Evolutionary conservation across 2,113 vertebrate genomes (phyloP), one percentile per base, ranked within the genome.

Genomic region (Psophia crepitans): DNA sequence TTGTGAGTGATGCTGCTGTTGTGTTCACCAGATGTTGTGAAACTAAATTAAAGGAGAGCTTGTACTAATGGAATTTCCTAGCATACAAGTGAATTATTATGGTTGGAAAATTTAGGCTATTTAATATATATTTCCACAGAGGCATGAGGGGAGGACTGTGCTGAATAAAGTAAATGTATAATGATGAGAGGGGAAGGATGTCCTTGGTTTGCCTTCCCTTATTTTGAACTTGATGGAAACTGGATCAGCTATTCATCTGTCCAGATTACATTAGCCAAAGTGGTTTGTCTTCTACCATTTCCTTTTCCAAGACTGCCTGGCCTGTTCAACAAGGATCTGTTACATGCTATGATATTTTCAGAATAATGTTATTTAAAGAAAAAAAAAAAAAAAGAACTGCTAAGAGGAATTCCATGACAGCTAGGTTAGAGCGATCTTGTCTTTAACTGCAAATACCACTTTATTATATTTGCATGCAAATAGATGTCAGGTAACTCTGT

Each of bases 31-130:
- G 95, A 95, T 96, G 95, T 88, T 90, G 81, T 83, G 93, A 85
- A 58, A 75, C 74, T 89, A 84, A 97, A 96, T 94, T 96, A 84
- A 89, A 87, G 73, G 44, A 74, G 28, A 58, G 26, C 44, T 68
- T 73, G 61, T 94, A 46, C 91, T 96, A 95, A 95, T 97, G 77
- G 84, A 96, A 97, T 96, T 95, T 96, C 81, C 78, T 93, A 91
- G 74, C 82, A 82, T 91, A 51, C 74, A 69, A 95, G 69, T 87
- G 86, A 93, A 82, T 97, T 95, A 93, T 83, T 82, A 73, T 32
- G 73, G 53, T 54, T 87, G 60, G 81, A 68, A 94, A 96, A 89
- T 12, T 35, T 43, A 26, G 63, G 12, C 75, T 95, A 87, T 95
- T 93, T 95, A 95, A 94, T 96, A 87, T 87, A 33, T 89, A 69